Base-by-base conservation (phyloP, 2,888 invertebrate genomes). In the Brassicogethes aeneus region DNA sequence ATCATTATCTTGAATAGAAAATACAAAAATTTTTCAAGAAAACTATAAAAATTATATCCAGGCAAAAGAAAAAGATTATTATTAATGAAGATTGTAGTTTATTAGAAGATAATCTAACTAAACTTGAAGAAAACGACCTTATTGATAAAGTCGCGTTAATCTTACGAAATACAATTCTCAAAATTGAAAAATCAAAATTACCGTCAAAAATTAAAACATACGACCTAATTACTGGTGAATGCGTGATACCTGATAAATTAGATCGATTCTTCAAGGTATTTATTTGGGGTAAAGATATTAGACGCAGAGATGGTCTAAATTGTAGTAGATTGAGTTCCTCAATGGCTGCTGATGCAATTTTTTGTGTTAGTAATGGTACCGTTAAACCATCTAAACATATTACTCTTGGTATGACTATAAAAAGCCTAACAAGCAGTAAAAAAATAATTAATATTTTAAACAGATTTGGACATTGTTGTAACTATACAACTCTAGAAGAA, bases 61-160 rank as follows among this genome's bases (percentile, higher is more conserved):
- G 44, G 40, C 51, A 45, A 14, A 51, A 54, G 50, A 54, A 55
- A 51, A 55, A 50, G 32, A 50, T 39, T 51, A 39, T 50, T 47
- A 12, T 47, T 49, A n/a, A 52, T 50, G 37, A 32, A 52, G 45
- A 2, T 53, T 17, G 30, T 23, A 12, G 38, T 13, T 16, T 46
- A 49, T 23, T 46, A 54, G 40, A 46, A 49, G 1, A 12, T 38
- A 40, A 34, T 39, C 33, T 45, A 50, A 23, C 48, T 50, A 43
- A 47, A 40, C 44, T 50, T 54, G 44, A 36, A 55, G 43, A 29
- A 37, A 48, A 54, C 43, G 39, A 54, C 35, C 49, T 48, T 44
- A 23, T 47, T 0, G 41, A 48, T 31, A 48, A 47, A 51, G 45
- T 47, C 50, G 51, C 51, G 39, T 51, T 52, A 31, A 15, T 47